A percentile compares a stretch with the other conserved stretches of the same genome.
phyloP scores from a whole-genome alignment of 2,113 vertebrate species.

The Psilopsiagon aymara region DNA sequence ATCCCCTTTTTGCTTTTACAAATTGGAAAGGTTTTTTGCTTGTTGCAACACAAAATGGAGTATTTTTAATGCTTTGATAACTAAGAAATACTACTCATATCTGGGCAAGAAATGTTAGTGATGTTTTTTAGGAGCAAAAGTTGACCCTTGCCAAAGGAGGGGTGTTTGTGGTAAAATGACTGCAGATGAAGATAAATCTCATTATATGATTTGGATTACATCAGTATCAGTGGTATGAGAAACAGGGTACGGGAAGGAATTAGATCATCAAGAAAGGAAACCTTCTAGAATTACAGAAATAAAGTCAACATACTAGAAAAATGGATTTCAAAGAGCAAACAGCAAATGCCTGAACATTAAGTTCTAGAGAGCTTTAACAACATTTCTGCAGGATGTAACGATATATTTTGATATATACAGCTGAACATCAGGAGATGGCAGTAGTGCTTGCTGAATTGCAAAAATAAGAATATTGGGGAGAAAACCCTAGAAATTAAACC shows the following conservation, averaged over 20 bases:
- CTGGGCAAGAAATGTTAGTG: not conserved
- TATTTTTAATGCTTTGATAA: not conserved
- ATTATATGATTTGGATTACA: not conserved
- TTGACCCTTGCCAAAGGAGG: not conserved
- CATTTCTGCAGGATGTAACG: not conserved
- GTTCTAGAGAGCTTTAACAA: not conserved
- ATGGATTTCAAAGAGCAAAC: not conserved
- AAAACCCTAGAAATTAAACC: not conserved
- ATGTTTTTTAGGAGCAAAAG: not conserved
- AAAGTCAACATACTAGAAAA: not conserved
- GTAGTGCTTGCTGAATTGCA: constrained; percentile 63
- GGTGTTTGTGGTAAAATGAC: not conserved
- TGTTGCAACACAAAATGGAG: not conserved
- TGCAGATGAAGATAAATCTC: not conserved
- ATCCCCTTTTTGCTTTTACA: not conserved
- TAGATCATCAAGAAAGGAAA: not conserved
- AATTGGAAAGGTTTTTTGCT: not conserved
- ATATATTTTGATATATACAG: not conserved
- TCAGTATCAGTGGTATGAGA: not conserved
- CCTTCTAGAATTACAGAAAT: not conserved
- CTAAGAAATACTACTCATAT: not conserved
- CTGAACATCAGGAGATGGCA: constrained; percentile 76
- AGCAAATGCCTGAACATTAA: not conserved
- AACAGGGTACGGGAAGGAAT: not conserved
- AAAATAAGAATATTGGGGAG: not conserved